These are phyloP conservation scores for Teleopsis dalmanni DNA, from an alignment of 1,140 invertebrate species.

Conservation along the genomic window DNA sequence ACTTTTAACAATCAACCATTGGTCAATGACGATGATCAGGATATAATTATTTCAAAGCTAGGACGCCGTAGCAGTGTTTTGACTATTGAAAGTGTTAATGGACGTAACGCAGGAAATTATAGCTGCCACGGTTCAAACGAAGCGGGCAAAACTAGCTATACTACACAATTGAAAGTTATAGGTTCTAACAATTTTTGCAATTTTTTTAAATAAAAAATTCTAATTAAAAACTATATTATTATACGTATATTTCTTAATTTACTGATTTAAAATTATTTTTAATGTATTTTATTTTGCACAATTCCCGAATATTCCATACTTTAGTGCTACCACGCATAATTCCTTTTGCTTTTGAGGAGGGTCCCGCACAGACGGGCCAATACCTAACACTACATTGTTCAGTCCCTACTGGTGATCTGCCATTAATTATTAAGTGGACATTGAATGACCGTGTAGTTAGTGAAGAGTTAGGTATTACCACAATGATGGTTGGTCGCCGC, in stretches of 20 bases:
- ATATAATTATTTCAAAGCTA: conserved; percentile 46
- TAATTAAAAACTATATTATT: conserved; percentile 1
- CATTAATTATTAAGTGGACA: conserved; percentile 63
- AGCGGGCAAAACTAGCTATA: conserved; percentile 56
- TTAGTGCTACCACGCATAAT: conserved; percentile 65
- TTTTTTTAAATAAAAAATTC: background rate
- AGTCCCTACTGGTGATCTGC: conserved; percentile 64
- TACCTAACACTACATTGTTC: conserved; percentile 53
- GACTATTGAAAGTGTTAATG: conserved; percentile 60
- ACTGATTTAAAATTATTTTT: background rate
- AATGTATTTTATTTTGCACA: background rate
- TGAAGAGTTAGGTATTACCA: conserved; percentile 46
- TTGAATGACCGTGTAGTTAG: conserved; percentile 54
- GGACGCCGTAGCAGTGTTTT: conserved; percentile 54
- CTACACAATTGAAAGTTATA: conserved; percentile 47
- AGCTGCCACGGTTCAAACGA: conserved; percentile 64
- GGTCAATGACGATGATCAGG: conserved; percentile 41
- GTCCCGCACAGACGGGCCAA: conserved; percentile 39
- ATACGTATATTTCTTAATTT: background rate
- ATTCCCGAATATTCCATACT: conserved; percentile 18
- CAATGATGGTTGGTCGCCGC: conserved; percentile 54
- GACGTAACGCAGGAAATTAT: conserved; percentile 56
- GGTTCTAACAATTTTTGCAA: conserved; percentile 17
- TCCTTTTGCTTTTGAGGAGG: conserved; percentile 52
- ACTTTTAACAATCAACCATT: conserved; percentile 56